phyloP scores from a whole-genome alignment of 1,140 invertebrate genomes.

The Elymnias hypermnestra region DNA sequence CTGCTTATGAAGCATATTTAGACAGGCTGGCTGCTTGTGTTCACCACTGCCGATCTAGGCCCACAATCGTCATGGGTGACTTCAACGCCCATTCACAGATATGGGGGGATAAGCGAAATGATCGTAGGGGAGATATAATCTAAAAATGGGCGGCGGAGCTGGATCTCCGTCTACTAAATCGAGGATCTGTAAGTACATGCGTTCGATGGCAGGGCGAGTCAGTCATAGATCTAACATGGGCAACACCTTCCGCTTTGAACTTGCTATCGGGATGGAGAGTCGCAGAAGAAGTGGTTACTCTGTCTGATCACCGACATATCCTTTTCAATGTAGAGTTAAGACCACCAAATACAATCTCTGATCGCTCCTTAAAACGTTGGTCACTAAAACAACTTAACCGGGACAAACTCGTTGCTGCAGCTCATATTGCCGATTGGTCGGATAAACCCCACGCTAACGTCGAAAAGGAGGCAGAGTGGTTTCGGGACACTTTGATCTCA shows the following conservation, averaged over 20 bases:
- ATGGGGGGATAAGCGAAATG: slow-evolving; percentile 14
- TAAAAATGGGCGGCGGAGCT: slow-evolving; percentile 23
- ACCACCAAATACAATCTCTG: too few species aligned
- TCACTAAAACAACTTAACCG: too few species aligned
- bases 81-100: slow-evolving; percentile 22
- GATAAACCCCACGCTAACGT: too few species aligned
- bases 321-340: too few species aligned
- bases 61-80: slow-evolving; percentile 21
- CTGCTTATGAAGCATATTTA: slow-evolving; percentile 13
- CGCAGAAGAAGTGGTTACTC: too few species aligned
- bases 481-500: too few species aligned
- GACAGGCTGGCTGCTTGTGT: slow-evolving; percentile 7
- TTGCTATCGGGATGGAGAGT: slow-evolving; percentile 29
- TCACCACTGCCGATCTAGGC: slow-evolving; percentile 7
- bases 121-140: slow-evolving; percentile 4
- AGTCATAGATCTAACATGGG: slow-evolving; percentile 34
- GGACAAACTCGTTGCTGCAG: too few species aligned
- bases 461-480: too few species aligned
- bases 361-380: too few species aligned
- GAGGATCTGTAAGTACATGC: slow-evolving; percentile 27
- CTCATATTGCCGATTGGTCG: too few species aligned
- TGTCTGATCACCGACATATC: too few species aligned
- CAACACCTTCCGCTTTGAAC: slow-evolving; percentile 10
- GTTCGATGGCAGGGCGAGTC: slow-evolving; percentile 31
- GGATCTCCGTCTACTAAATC: slow-evolving; percentile 25